phyloP scores from a whole-genome alignment of 1,140 invertebrate genomes.

The Zeugodacus cucurbitae region DNA sequence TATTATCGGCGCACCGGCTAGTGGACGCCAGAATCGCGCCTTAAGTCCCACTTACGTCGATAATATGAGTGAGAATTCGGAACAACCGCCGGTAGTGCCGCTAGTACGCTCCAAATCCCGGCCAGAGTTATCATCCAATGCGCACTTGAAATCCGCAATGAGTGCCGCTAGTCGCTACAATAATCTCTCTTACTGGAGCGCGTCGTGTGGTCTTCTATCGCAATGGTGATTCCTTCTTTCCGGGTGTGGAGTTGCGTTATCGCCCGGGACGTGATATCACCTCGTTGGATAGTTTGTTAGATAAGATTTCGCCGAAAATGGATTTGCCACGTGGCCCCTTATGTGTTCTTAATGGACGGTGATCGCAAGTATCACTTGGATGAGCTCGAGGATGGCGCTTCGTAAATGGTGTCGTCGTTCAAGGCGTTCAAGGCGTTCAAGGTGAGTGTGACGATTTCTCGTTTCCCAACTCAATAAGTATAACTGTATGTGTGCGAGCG shows the following conservation, averaged over 20 bases:
- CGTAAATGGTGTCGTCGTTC: slow-evolving; percentile 91
- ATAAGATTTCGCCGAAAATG: slow-evolving; percentile 83
- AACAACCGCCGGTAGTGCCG: slow-evolving; percentile 62
- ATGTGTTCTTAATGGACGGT: slow-evolving; percentile 92
- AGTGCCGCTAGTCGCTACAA: slow-evolving; percentile 74
- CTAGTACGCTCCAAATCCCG: slow-evolving; percentile 63
- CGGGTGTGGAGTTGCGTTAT: slow-evolving; percentile 88
- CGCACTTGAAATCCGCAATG: slow-evolving; percentile 46
- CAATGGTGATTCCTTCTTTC: slow-evolving; percentile 93
- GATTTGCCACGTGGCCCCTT: slow-evolving; percentile 84
- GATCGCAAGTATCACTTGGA: slow-evolving; percentile 84
- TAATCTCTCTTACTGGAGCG: slow-evolving; percentile 87
- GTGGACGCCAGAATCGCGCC: slow-evolving; percentile 41
- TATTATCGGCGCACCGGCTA: slow-evolving; percentile 26
- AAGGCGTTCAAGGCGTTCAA: slow-evolving; percentile 95
- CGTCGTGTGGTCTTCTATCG: slow-evolving; percentile 89
- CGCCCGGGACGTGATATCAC: slow-evolving; percentile 87
- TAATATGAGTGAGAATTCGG: slow-evolving; percentile 65
- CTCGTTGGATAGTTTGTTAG: slow-evolving; percentile 86
- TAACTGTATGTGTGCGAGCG: neutral
- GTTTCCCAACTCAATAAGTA: too few species aligned
- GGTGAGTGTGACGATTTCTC: slow-evolving; percentile 69
- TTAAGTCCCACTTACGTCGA: slow-evolving; percentile 53
- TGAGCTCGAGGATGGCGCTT: slow-evolving; percentile 88
- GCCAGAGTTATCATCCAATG: slow-evolving; percentile 57